A percentile compares a stretch with the other conserved stretches of the same genome.
Evolutionary conservation across 2,797 vertebrate species (phyloP).

Genomic region (Phataginus tetradactyla): DNA sequence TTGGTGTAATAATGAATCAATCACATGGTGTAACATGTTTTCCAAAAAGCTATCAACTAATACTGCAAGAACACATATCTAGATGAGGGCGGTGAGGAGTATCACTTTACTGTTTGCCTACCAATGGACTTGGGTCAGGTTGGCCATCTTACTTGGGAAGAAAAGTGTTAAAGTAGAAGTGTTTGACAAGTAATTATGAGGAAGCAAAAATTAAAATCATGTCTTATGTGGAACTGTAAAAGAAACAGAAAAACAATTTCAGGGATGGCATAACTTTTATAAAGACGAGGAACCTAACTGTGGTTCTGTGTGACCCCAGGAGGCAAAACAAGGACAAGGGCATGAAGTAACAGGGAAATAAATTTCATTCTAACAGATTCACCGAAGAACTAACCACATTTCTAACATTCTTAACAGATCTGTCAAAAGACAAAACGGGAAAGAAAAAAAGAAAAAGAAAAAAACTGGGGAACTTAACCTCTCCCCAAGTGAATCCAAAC

Average conservation of each 20-base stretch:
- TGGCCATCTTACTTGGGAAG: background rate
- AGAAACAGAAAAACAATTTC: background rate
- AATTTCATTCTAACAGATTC: background rate
- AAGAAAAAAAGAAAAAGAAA: background rate
- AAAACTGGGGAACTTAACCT: background rate
- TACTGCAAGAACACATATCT: background rate
- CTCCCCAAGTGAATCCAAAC: background rate
- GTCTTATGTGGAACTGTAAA: background rate
- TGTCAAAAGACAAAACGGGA: background rate
- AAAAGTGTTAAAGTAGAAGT: background rate
- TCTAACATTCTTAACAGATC: background rate
- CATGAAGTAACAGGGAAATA: background rate
- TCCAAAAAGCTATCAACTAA: background rate
- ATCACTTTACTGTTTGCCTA: background rate
- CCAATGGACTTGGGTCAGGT: background rate
- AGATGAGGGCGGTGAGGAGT: background rate
- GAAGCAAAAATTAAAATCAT: background rate
- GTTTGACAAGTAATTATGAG: background rate
- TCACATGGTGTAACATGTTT: background rate
- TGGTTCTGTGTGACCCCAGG: background rate
- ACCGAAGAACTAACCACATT: background rate
- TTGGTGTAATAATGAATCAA: background rate
- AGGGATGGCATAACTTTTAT: background rate
- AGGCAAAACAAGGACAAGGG: background rate
- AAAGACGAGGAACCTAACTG: background rate